Conservation (phyloP, 2,888 invertebrate species). For the Nomada fabriciana region DNA sequence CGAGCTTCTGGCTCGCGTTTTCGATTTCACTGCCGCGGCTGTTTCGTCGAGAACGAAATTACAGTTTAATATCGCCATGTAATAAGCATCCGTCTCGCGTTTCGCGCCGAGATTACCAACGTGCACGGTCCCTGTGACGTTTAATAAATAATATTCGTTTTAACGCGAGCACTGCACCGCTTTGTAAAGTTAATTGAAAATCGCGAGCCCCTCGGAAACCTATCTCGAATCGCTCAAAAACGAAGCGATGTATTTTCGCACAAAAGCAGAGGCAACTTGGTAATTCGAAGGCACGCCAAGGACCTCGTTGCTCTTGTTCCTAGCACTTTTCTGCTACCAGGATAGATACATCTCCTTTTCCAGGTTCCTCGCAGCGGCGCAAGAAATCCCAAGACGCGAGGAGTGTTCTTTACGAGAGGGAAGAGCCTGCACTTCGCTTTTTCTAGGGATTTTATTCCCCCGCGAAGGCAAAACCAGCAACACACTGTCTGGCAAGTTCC, state of each 20-base stretch:
- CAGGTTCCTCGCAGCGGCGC: not conserved
- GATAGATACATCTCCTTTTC: slow-evolving; percentile 19
- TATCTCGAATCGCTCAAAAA: too few relatives aligned
- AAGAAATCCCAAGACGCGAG: slow-evolving; percentile 32
- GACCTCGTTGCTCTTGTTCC: not conserved
- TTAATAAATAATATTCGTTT: too few relatives aligned
- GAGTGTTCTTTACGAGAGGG: slow-evolving; percentile 24
- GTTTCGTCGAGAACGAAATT: not conserved
- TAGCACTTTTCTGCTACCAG: slow-evolving; percentile 15
- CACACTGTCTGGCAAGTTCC: slow-evolving; percentile 54
- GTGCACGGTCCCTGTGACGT: not conserved
- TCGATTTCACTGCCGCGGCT: not conserved
- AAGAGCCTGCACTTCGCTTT: slow-evolving; percentile 53
- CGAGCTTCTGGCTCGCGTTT: not conserved
- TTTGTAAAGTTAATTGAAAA: too few relatives aligned
- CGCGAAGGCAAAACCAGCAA: slow-evolving; percentile 47
- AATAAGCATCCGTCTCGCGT: not conserved
- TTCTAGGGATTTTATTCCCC: slow-evolving; percentile 66
- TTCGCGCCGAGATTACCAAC: not conserved
- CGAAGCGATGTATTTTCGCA: too few relatives aligned
- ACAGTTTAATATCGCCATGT: not conserved
- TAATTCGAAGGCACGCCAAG: not conserved
- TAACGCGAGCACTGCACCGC: too few relatives aligned
- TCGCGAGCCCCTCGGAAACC: too few relatives aligned
- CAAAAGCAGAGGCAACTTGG: not conserved